Conservation (phyloP, 37 sponge, comb jelly and placozoan genomes). For the Geodia barretti region DNA sequence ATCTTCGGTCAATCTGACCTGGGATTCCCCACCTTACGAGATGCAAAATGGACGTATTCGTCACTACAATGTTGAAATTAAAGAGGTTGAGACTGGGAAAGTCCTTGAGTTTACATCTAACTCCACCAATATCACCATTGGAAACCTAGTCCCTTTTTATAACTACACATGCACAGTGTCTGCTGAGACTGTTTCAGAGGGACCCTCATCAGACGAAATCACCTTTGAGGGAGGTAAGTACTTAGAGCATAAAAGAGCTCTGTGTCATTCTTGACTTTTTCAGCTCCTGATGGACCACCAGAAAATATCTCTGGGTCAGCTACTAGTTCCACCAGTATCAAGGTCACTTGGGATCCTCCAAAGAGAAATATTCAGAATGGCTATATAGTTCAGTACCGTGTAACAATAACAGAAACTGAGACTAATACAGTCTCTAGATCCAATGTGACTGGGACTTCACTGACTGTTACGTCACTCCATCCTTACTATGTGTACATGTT, state of each 20-base stretch:
- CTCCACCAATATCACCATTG: neutral
- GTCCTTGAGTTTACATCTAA: neutral
- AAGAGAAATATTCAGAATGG: constrained; percentile 32
- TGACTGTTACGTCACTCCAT: constrained; percentile 5
- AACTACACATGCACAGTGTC: constrained; percentile 17
- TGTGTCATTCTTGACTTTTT: neutral
- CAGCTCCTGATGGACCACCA: constrained; percentile 53
- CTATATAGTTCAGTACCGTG: neutral
- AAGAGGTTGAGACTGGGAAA: constrained; percentile 12
- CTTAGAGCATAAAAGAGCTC: neutral
- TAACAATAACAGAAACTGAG: neutral
- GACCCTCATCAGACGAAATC: neutral
- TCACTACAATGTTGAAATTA: constrained; percentile 11
- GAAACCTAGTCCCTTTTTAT: constrained; percentile 1
- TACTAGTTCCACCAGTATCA: constrained; percentile 12
- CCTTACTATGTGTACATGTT: constrained; percentile 32
- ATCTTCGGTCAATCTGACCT: constrained; percentile 3
- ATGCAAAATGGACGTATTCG: constrained; percentile 31
- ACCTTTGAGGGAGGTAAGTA: neutral
- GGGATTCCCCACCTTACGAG: constrained; percentile 10
- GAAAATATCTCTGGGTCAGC: neutral
- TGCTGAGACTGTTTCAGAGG: constrained; percentile 4
- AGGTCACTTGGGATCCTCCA: constrained; percentile 21
- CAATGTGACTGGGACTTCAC: neutral
- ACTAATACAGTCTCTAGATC: neutral